Percentiles rank a stretch among this genome's conserved stretches.
Conservation (phyloP, 2,797 vertebrate genomes). For the Myripristis murdjan region DNA sequence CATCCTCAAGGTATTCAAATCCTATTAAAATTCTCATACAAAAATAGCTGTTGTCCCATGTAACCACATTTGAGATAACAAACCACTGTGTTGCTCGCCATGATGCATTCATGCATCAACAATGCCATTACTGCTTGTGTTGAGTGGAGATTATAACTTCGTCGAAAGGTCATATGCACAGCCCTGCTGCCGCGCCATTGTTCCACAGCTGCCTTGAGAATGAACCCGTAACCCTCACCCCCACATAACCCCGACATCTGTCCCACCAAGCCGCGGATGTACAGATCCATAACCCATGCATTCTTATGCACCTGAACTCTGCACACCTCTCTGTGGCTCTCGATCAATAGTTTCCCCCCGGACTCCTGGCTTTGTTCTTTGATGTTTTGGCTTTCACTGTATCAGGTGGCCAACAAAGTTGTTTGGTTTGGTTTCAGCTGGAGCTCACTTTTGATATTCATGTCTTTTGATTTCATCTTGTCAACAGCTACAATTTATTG, state of each 20-base stretch:
- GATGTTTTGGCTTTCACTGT: slow-evolving; percentile 55
- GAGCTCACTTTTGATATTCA: slow-evolving; percentile 53
- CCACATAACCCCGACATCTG: slow-evolving; percentile 73
- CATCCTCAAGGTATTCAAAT: slow-evolving; percentile 67
- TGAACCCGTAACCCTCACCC: slow-evolving; percentile 72
- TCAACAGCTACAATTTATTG: slow-evolving; percentile 76
- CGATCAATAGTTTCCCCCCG: slow-evolving; percentile 69
- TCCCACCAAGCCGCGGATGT: slow-evolving; percentile 49
- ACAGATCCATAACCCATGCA: slow-evolving; percentile 44
- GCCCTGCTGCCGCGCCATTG: slow-evolving; percentile 48
- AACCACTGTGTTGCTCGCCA: background rate
- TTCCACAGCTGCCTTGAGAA: slow-evolving; percentile 51
- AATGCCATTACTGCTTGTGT: slow-evolving; percentile 9
- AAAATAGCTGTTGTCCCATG: slow-evolving; percentile 25
- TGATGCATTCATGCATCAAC: slow-evolving; percentile 20
- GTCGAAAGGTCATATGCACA: background rate
- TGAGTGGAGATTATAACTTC: slow-evolving; percentile 7
- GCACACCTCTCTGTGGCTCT: slow-evolving; percentile 60
- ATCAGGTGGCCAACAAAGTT: slow-evolving; percentile 58
- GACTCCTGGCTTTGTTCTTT: slow-evolving; percentile 66
- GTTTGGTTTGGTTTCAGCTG: slow-evolving; percentile 43
- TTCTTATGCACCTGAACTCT: slow-evolving; percentile 64
- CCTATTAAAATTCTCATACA: slow-evolving; percentile 7
- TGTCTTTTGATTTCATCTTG: slow-evolving; percentile 60
- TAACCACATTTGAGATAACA: background rate